These are phyloP conservation scores for Polietes domitor DNA, from an alignment of 2,888 invertebrate genomes.

Conservation along the genomic window DNA sequence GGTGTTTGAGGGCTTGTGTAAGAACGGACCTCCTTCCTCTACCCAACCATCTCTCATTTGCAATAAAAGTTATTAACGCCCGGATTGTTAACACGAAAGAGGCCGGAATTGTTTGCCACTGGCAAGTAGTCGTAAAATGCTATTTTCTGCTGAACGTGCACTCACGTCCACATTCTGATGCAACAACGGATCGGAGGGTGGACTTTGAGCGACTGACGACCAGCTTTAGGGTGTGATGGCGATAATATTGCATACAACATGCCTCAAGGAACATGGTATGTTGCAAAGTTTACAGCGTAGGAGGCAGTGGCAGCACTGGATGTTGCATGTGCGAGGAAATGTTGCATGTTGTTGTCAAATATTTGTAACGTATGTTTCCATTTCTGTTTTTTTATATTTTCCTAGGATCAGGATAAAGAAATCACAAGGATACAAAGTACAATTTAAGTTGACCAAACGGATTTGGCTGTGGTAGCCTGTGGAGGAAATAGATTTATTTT, in stretches of 20 bases:
- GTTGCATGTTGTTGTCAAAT: constrained; percentile 59
- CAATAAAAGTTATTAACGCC: constrained; percentile 21
- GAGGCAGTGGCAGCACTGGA: background rate
- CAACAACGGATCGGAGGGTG: background rate
- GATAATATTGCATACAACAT: constrained; percentile 38
- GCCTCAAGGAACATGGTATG: background rate
- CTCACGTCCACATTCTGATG: background rate
- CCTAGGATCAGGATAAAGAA: background rate
- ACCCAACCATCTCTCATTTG: background rate
- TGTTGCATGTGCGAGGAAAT: constrained; percentile 27
- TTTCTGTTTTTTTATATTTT: background rate
- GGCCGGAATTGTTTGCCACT: constrained; percentile 57
- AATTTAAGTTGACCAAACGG: too few species aligned
- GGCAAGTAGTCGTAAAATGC: constrained; percentile 41
- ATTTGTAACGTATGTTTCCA: constrained; percentile 34
- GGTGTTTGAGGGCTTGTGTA: background rate
- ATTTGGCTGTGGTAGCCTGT: too few species aligned
- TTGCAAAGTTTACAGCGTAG: too few species aligned
- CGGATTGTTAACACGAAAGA: constrained; percentile 51
- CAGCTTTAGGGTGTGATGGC: constrained; percentile 30
- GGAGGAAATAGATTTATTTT: too few species aligned
- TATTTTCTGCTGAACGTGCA: constrained; percentile 45
- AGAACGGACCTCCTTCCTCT: background rate
- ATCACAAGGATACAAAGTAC: background rate
- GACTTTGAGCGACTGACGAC: constrained; percentile 23